phyloP scores from a whole-genome alignment of 2,888 invertebrate species.

The Drymonia ruficornis region DNA sequence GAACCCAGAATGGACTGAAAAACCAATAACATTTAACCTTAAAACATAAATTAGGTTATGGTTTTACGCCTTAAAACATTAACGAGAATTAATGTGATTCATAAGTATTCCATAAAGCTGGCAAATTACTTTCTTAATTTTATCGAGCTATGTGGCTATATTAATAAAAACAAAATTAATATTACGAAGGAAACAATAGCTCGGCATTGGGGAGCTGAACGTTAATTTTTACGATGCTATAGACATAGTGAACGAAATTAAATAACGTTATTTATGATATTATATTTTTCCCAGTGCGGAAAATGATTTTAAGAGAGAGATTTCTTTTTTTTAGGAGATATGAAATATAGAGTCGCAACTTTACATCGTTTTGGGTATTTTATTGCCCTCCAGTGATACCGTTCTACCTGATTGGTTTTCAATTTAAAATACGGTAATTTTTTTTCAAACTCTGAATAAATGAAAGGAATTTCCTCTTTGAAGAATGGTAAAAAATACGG shows the following conservation, averaged over 20 bases:
- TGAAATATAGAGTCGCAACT: too few species aligned
- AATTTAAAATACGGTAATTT: too few species aligned
- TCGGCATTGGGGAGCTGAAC: conserved; percentile 21
- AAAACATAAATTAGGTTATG: background rate
- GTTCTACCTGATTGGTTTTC: too few species aligned
- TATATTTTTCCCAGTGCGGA: background rate
- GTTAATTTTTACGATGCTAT: conserved; percentile 42
- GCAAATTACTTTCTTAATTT: conserved; percentile 40
- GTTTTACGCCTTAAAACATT: conserved; percentile 21
- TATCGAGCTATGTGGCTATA: conserved; percentile 39
- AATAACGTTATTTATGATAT: conserved; percentile 21
- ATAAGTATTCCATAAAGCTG: conserved; percentile 40
- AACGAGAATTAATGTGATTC: conserved; percentile 40
- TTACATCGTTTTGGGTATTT: too few species aligned
- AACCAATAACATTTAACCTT: too few species aligned
- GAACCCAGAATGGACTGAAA: too few species aligned
- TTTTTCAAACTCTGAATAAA: too few species aligned
- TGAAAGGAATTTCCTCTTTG: too few species aligned
- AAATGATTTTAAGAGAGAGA: background rate
- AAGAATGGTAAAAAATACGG: too few species aligned
- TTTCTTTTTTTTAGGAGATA: too few species aligned
- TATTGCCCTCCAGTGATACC: too few species aligned
- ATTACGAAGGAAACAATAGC: conserved; percentile 36
- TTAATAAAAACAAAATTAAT: conserved; percentile 48
- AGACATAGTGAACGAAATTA: conserved; percentile 38